A percentile compares a stretch with the other conserved stretches of the same genome.
Conservation (phyloP, 2,888 invertebrate species). For the Timandra comae region DNA sequence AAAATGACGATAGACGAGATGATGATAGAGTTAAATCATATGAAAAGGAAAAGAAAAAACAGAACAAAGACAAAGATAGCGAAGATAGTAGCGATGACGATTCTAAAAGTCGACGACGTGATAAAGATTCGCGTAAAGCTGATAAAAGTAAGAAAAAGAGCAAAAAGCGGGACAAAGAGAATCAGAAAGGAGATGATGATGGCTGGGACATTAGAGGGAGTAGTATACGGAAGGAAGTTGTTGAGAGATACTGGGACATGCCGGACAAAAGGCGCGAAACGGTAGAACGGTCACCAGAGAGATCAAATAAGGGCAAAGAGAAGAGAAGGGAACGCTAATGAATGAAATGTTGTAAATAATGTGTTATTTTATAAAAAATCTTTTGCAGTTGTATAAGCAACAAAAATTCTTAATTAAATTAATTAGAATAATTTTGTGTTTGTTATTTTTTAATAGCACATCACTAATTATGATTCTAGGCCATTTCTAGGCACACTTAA, state of each 20-base stretch:
- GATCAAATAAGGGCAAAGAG: slow-evolving; percentile 6
- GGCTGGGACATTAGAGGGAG: slow-evolving; percentile 32
- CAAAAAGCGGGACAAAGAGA: slow-evolving; percentile 17
- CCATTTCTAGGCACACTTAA: too few relatives aligned
- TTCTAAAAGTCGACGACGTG: slow-evolving; percentile 5
- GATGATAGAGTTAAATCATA: too few relatives aligned
- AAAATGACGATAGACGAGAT: slow-evolving; percentile 3
- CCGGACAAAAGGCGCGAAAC: slow-evolving; percentile 17
- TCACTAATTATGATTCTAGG: too few relatives aligned
- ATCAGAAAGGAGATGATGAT: slow-evolving; percentile 16
- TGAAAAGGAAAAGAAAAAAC: slow-evolving; percentile 6
- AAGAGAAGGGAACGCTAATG: slow-evolving; percentile 15
- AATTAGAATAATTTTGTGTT: too few relatives aligned
- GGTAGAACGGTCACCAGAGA: slow-evolving; percentile 4
- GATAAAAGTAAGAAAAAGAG: slow-evolving; percentile 15
- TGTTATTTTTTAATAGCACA: too few relatives aligned
- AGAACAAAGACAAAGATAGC: slow-evolving; percentile 3
- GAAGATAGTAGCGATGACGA: slow-evolving; percentile 5
- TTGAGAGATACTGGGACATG: slow-evolving; percentile 33
- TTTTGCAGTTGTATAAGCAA: too few relatives aligned
- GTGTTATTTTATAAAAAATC: neutral
- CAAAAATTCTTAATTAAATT: too few relatives aligned
- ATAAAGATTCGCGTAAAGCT: slow-evolving; percentile 6
- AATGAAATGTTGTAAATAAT: neutral
- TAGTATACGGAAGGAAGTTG: slow-evolving; percentile 20